phyloP scores from a whole-genome alignment of 1,140 invertebrate genomes.

The Aphidius ervi region DNA sequence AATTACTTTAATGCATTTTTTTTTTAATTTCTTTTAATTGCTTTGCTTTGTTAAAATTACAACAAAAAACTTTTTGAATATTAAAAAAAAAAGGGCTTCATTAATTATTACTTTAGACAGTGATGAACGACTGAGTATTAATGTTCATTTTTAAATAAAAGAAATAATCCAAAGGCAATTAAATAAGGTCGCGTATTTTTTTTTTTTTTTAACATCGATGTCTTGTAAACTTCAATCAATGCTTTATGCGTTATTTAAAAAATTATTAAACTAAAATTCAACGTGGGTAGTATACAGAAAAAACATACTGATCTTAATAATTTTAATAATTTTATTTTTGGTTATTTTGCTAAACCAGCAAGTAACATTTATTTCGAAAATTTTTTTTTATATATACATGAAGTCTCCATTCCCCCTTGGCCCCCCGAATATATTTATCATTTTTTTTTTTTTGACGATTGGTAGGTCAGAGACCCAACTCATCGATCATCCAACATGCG shows the following conservation, averaged over 20 bases:
- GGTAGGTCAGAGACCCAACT: constrained; percentile 40
- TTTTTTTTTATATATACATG: too few relatives aligned
- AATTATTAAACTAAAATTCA: background rate
- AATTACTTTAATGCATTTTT: background rate
- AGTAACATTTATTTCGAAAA: too few relatives aligned
- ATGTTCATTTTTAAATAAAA: constrained; percentile 27
- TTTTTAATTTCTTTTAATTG: background rate
- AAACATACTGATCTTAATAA: background rate
- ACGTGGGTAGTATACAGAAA: background rate
- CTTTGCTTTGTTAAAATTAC: background rate
- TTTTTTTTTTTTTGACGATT: constrained; percentile 29
- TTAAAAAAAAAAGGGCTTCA: constrained; percentile 20
- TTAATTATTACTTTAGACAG: constrained; percentile 28
- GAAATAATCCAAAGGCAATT: constrained; percentile 3
- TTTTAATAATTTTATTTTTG: too few relatives aligned
- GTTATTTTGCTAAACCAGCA: too few relatives aligned
- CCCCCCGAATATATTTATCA: background rate
- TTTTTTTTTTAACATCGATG: too few relatives aligned
- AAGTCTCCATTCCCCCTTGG: too few relatives aligned
- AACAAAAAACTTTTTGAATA: background rate
- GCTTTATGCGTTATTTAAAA: too few relatives aligned
- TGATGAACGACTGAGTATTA: constrained; percentile 28
- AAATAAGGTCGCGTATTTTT: too few relatives aligned
- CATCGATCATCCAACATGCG: constrained; percentile 49
- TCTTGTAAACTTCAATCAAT: too few relatives aligned